These are phyloP conservation scores for Chloroceryle inda DNA, from an alignment of 2,797 vertebrate genomes.

Conservation along the genomic window DNA sequence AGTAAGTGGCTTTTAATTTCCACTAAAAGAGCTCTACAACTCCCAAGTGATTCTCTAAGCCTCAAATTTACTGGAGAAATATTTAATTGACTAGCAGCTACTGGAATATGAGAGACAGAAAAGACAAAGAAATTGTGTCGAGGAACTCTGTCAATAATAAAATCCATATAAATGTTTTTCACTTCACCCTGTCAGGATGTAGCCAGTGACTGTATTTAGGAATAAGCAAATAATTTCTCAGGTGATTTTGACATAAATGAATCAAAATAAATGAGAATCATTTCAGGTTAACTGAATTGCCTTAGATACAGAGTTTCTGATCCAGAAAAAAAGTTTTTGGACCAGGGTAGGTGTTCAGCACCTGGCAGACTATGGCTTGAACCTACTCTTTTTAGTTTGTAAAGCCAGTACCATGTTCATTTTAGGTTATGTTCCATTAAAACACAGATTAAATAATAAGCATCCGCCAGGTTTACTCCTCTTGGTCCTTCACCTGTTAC, in stretches of 20 bases:
- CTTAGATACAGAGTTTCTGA: neutral
- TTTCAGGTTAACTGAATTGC: neutral
- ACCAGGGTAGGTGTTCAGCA: neutral
- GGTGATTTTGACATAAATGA: neutral
- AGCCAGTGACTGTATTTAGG: neutral
- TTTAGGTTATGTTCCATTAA: neutral
- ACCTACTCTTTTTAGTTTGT: neutral
- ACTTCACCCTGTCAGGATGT: slow-evolving; percentile 11
- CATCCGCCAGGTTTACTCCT: neutral
- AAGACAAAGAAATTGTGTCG: neutral
- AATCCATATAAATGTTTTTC: slow-evolving; percentile 38
- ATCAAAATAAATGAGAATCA: neutral
- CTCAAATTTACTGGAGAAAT: slow-evolving; percentile 42
- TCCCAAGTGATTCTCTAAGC: slow-evolving; percentile 17
- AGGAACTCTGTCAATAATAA: slow-evolving; percentile 38
- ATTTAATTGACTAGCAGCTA: slow-evolving; percentile 41
- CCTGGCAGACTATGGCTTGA: neutral
- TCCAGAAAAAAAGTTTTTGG: neutral
- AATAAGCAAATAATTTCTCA: slow-evolving; percentile 8
- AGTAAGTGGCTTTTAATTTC: slow-evolving; percentile 31
- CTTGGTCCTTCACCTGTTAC: neutral
- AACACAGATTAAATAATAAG: neutral
- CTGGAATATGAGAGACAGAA: slow-evolving; percentile 27
- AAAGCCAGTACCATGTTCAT: neutral
- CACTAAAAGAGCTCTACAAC: neutral